Percentiles rank a stretch among this genome's conserved stretches.
Evolutionary conservation across 1,140 invertebrate genomes (phyloP).

Genomic region (Drosophila pseudoananassae): DNA sequence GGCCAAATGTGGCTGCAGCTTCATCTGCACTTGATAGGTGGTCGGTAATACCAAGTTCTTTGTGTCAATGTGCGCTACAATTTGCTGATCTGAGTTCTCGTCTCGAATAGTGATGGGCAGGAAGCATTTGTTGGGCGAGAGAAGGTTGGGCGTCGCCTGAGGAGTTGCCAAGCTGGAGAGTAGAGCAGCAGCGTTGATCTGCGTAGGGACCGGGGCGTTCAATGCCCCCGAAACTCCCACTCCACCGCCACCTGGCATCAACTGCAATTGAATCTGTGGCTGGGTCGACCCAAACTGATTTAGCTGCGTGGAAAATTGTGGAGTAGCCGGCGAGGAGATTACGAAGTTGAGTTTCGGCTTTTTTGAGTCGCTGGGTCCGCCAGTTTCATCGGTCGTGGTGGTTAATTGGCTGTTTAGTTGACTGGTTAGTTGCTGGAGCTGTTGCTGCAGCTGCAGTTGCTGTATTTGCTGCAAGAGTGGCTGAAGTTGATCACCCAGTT

Average conservation of each 20-base stretch:
- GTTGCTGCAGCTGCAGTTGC: slow-evolving; percentile 62
- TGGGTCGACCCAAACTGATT: slow-evolving; percentile 35
- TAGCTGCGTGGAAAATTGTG: slow-evolving; percentile 24
- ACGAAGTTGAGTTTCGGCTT: slow-evolving; percentile 84
- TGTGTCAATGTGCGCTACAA: slow-evolving; percentile 82
- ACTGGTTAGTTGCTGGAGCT: slow-evolving; percentile 64
- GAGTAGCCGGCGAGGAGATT: slow-evolving; percentile 57
- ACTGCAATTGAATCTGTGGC: slow-evolving; percentile 81
- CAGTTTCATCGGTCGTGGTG: slow-evolving; percentile 32
- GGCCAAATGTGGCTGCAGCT: slow-evolving; percentile 78
- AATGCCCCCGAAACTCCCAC: slow-evolving; percentile 9
- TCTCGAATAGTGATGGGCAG: slow-evolving; percentile 82
- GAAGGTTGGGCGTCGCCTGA: slow-evolving; percentile 44
- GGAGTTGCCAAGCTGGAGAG: slow-evolving; percentile 51
- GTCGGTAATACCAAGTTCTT: slow-evolving; percentile 81
- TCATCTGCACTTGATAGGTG: slow-evolving; percentile 83
- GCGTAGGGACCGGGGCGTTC: slow-evolving; percentile 18
- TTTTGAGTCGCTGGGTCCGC: slow-evolving; percentile 64
- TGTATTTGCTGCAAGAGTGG: slow-evolving; percentile 56
- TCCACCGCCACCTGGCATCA: slow-evolving; percentile 56
- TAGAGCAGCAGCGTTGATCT: slow-evolving; percentile 64
- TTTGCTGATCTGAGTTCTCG: slow-evolving; percentile 81
- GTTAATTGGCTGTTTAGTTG: slow-evolving; percentile 59
- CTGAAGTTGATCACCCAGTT: slow-evolving; percentile 52
- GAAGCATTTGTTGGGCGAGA: slow-evolving; percentile 82